Conservation (phyloP, 2,797 vertebrate species). For the Amblyraja radiata region DNA sequence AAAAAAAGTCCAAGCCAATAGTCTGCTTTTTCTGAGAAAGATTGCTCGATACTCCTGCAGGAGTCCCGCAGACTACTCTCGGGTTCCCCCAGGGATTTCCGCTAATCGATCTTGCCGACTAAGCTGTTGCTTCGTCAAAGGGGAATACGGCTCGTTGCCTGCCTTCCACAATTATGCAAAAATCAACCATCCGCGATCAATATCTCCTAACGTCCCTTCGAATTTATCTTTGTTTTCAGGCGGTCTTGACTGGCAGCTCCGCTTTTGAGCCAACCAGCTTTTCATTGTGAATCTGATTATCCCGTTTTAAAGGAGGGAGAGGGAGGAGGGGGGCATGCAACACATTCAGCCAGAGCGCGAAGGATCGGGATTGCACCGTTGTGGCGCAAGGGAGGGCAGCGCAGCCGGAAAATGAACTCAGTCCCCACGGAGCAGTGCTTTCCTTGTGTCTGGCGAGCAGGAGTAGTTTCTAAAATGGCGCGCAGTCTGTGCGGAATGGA, state of each 20-base stretch:
- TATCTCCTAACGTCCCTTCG: slow-evolving; percentile 50
- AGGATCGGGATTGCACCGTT: not conserved
- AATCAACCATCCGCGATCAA: slow-evolving; percentile 53
- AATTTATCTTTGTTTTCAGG: slow-evolving; percentile 34
- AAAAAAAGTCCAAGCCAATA: not conserved
- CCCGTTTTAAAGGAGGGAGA: not conserved
- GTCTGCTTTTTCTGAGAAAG: slow-evolving; percentile 41
- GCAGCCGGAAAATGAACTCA: slow-evolving; percentile 35
- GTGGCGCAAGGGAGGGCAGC: not conserved
- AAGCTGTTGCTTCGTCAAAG: slow-evolving; percentile 56
- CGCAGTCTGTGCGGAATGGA: slow-evolving; percentile 29
- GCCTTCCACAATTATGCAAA: slow-evolving; percentile 58
- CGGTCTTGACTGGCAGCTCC: not conserved
- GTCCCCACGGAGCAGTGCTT: not conserved
- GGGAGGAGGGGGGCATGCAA: not conserved
- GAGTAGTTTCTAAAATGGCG: slow-evolving; percentile 31
- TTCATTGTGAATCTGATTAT: slow-evolving; percentile 35
- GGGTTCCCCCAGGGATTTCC: slow-evolving; percentile 43
- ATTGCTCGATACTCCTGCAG: slow-evolving; percentile 41
- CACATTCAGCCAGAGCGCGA: not conserved
- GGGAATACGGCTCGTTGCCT: slow-evolving; percentile 53
- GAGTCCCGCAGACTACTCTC: slow-evolving; percentile 37
- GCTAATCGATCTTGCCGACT: slow-evolving; percentile 54
- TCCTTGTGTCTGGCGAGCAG: slow-evolving; percentile 32
- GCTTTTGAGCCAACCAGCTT: slow-evolving; percentile 34